phyloP scores from a whole-genome alignment of 2,888 invertebrate genomes.

The Disparrhopalites patrizii region DNA sequence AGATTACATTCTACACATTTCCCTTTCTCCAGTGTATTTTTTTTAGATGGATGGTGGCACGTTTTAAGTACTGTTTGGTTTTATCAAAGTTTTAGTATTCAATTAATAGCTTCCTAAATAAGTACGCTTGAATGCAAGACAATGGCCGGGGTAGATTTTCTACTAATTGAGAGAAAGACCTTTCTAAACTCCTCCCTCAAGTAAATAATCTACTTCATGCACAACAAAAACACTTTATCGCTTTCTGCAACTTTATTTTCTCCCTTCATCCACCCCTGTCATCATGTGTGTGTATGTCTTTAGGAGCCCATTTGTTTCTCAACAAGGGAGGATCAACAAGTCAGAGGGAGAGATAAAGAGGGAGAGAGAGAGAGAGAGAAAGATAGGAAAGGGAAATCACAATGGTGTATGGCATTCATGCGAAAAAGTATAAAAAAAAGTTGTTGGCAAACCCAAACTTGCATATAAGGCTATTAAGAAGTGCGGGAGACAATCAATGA shows the following conservation, averaged over 20 bases:
- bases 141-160: neutral
- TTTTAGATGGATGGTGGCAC: neutral
- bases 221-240: neutral
- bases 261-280: neutral
- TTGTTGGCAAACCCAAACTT: neutral
- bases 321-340: neutral
- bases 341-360: neutral
- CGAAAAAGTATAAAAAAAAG: too few species aligned
- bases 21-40: constrained; percentile 1
- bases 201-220: neutral
- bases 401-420: neutral
- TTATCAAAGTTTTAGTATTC: too few species aligned
- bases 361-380: neutral
- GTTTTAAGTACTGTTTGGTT: too few species aligned
- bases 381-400: neutral
- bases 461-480: neutral
- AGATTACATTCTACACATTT: neutral
- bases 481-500: neutral
- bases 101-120: constrained; percentile 22
- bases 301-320: neutral
- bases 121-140: constrained; percentile 14
- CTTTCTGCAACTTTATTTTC: neutral
- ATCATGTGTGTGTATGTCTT: neutral
- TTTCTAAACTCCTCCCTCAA: neutral
- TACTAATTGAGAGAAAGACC: constrained; percentile 3